Evolutionary conservation across 2,888 invertebrate species (phyloP), one percentile per base, ranked within the genome.

Genomic region (Drosophila merina): DNA sequence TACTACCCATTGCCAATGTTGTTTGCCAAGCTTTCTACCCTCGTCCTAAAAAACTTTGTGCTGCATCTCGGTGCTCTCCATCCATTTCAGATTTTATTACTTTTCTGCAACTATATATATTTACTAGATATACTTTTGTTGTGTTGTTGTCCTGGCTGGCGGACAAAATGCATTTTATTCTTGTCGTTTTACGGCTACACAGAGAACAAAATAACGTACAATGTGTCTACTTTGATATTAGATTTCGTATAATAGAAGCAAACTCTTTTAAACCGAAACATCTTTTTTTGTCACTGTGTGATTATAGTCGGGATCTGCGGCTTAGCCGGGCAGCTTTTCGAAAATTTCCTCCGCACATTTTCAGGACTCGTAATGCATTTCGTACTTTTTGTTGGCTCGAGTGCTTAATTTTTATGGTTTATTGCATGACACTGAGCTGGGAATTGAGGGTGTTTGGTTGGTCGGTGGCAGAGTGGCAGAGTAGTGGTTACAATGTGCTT

Each of bases 41-140:
- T 76, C 28, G 58, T 52, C n/a, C 47, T 28, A 36, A 59, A 57
- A 72, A 64, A 72, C 49, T 62, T 71, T 83, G 77, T 76, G 67
- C 72, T 78, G 69, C 83, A 81, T 25, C 44, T 67, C 57, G 50
- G 20, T 45, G 45, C 48, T 62, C 67, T 79, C 72, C 84, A 82
- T 88, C 80, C 83, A 83, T 82, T 88, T 88, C 66, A 54, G 70
- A 75, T 86, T 88, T 82, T 86, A 88, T 82, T 79, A 88, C 80
- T 70, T 72, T 87, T 71, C 68, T 40, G 63, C 69, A 56, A 63
- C 63, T 67, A 54, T 66, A 49, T 20, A 20, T 63, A 64, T 52
- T 45, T 51, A 45, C 9, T 67, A 64, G 57, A 45, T 40, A 55
- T 59, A 40, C 56, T 66, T 54, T 54, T 63, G 45, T 66, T 58